A percentile compares a stretch with the other conserved stretches of the same genome.
These are phyloP conservation scores for Panopea generosa DNA, from an alignment of 2,888 invertebrate species.

Conservation along the genomic window DNA sequence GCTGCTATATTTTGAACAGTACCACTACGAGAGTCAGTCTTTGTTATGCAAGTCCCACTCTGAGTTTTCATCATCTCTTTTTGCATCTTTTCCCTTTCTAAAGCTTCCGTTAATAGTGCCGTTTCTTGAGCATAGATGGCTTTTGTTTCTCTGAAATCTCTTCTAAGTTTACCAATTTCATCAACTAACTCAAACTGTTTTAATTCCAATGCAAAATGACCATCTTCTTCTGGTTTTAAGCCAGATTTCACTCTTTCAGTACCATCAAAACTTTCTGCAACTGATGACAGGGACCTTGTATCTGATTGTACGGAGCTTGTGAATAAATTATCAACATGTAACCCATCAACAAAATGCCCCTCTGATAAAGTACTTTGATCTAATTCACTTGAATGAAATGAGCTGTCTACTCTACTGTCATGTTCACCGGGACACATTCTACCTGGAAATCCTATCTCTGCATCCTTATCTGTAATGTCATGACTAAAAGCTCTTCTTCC, in stretches of 20 bases:
- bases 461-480: constrained; percentile 30
- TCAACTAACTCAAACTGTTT: constrained; percentile 76
- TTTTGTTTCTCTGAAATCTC: constrained; percentile 75
- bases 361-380: constrained; percentile 39
- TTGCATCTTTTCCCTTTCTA: constrained; percentile 68
- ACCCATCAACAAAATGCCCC: constrained; percentile 19
- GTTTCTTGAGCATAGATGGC: constrained; percentile 77
- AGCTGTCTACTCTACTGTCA: constrained; percentile 9
- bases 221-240: constrained; percentile 61
- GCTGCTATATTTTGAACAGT: constrained; percentile 27
- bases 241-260: constrained; percentile 57
- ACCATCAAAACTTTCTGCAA: constrained; percentile 28
- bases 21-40: constrained; percentile 27
- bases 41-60: constrained; percentile 6
- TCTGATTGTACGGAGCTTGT: constrained; percentile 47
- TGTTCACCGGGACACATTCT: background rate
- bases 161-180: constrained; percentile 73
- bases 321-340: constrained; percentile 16
- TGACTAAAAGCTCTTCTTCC: constrained; percentile 39
- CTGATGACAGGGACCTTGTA: constrained; percentile 14
- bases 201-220: constrained; percentile 65
- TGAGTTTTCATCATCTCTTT: constrained; percentile 34
- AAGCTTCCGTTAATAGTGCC: constrained; percentile 73
- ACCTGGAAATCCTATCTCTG: background rate
- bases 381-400: constrained; percentile 23